Evolutionary conservation across 2,888 invertebrate genomes (phyloP).

Genomic region (Microctonus hyperodae): DNA sequence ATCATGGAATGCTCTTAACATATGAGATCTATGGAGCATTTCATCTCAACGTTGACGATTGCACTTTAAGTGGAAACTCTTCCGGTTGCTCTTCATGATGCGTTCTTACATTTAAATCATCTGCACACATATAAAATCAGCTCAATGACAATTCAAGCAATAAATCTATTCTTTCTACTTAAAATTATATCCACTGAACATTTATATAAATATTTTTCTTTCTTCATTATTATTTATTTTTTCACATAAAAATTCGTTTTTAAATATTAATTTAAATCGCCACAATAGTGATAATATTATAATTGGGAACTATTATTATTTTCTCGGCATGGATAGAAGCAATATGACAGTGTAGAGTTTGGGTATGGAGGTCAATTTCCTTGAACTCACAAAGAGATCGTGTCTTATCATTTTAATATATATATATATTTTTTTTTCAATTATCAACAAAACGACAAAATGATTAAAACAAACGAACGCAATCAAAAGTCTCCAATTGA

Average conservation of each 20-base stretch:
- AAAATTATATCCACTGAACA: not conserved
- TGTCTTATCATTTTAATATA: conserved; percentile 35
- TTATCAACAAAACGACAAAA: not conserved
- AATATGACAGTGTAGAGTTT: conserved; percentile 30
- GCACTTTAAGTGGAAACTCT: conserved; percentile 32
- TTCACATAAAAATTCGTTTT: not conserved
- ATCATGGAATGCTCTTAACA: conserved; percentile 7
- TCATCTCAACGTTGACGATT: conserved; percentile 22
- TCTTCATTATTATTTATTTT: not conserved
- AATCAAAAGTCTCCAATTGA: not conserved
- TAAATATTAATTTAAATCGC: not conserved
- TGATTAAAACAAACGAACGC: not conserved
- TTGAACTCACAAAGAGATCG: conserved; percentile 35
- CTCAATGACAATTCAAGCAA: not conserved
- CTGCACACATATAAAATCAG: not conserved
- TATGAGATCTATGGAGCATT: conserved; percentile 12
- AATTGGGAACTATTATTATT: not conserved
- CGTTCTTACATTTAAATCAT: not conserved
- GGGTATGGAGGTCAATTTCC: conserved; percentile 37
- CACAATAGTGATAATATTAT: not conserved
- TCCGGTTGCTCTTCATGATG: conserved; percentile 22
- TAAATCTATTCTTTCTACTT: not conserved
- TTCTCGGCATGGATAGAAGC: not conserved
- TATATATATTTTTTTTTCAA: too few species aligned
- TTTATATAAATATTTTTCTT: too few species aligned